Percentiles rank a stretch among this genome's conserved stretches.
Evolutionary conservation across 2,113 vertebrate genomes (phyloP).

Genomic region (Triplophysa rosa): DNA sequence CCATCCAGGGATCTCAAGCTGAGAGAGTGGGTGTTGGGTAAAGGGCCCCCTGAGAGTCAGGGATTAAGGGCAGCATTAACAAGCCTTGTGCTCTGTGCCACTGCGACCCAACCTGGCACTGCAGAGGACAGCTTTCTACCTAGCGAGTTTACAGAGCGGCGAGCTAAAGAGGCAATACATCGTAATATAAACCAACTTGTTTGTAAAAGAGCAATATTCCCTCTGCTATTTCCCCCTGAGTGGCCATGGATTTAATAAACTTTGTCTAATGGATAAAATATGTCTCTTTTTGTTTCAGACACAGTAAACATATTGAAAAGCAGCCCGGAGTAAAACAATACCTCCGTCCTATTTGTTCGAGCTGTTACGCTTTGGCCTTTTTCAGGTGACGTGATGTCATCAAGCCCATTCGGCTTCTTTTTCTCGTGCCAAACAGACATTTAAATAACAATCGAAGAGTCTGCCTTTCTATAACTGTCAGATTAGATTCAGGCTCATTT

Average conservation of each 20-base stretch:
- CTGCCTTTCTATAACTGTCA: conserved; percentile 45
- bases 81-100: conserved; percentile 43
- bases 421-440: conserved; percentile 56
- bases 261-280: conserved; percentile 32
- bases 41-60: conserved; percentile 43
- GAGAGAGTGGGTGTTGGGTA: conserved; percentile 43
- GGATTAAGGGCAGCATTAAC: conserved; percentile 52
- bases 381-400: conserved; percentile 4
- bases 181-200: conserved; percentile 3
- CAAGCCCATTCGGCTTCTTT: not conserved
- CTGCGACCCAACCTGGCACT: conserved; percentile 29
- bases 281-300: not conserved
- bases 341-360: not conserved
- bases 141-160: not conserved
- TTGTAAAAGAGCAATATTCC: conserved; percentile 18
- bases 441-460: conserved; percentile 53
- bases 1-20: conserved; percentile 8
- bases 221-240: conserved; percentile 7
- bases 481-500: conserved; percentile 56
- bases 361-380: conserved; percentile 1
- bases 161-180: conserved; percentile 14
- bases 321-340: conserved; percentile 12
- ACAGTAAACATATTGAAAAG: not conserved
- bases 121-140: not conserved
- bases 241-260: conserved; percentile 6